Conservation (phyloP, 2,888 invertebrate species). For the Chymomyza caudatula region DNA sequence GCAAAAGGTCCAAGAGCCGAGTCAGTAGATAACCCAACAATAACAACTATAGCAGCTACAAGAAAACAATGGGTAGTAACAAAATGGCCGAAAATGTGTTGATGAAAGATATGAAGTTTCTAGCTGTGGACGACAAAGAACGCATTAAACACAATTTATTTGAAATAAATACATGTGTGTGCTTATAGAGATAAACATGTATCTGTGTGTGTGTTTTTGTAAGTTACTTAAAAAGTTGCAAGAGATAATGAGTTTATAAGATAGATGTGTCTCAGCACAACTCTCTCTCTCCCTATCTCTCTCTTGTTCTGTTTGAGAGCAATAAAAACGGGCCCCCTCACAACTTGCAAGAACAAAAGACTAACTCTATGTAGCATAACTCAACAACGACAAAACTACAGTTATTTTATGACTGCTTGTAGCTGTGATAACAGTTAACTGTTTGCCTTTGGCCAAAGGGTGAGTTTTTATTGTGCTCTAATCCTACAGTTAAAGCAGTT, state of each 20-base stretch:
- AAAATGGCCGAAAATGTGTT: constrained; percentile 45
- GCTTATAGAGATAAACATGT: constrained; percentile 6
- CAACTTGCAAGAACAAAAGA: neutral
- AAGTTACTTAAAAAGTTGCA: constrained; percentile 64
- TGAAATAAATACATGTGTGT: constrained; percentile 64
- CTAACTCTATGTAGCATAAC: neutral
- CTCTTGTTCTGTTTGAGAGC: neutral
- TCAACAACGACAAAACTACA: neutral
- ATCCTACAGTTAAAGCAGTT: neutral
- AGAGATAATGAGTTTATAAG: constrained; percentile 71
- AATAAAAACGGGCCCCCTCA: neutral
- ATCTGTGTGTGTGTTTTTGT: neutral
- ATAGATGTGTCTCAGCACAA: constrained; percentile 34
- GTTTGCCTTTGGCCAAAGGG: neutral
- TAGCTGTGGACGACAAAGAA: constrained; percentile 28
- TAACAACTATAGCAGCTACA: neutral
- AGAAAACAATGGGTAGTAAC: constrained; percentile 34
- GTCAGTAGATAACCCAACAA: neutral
- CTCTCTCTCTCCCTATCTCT: neutral
- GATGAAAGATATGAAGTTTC: constrained; percentile 63
- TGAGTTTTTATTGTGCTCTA: neutral
- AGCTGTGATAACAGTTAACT: neutral
- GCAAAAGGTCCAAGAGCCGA: neutral
- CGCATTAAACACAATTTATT: constrained; percentile 59
- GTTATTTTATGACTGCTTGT: neutral